Evolutionary conservation across 2,113 vertebrate genomes (phyloP), one percentile per base, ranked within the genome.

Genomic region (Myotis brandtii): DNA sequence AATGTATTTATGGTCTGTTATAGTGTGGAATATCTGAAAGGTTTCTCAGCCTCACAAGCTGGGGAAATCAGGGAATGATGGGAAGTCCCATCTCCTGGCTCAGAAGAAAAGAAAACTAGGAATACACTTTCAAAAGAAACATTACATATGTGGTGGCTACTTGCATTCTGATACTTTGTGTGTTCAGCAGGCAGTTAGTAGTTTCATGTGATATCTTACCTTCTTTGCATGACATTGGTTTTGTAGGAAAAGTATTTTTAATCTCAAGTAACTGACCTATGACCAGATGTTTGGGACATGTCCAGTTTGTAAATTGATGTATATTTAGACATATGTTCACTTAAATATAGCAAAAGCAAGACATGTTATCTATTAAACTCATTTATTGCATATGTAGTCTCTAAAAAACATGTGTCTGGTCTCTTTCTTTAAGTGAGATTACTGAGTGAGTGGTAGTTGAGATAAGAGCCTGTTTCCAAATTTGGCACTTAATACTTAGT

Each of bases 171-270:
- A n/a, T 4, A 54, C 37, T 85, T 77, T 34, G 8, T 59, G 12
- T 21, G 14, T 32, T 93, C 34, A 64, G 48, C 7, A 50, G 40
- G 20, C 30, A 48, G 50, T 81, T 66, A 34, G 52, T 50, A 37
- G 21, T 9, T 80, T 27, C 16, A 50, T 30, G 3, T 30, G 20
- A 50, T 70, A 10, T n/a, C 67, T 54, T 83, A 56, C 32, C 46
- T 75, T 69, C 52, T 80, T 30, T 32, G 8, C 59, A 69, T 43
- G 62, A n/a, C 16, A 37, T 75, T 92, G 13, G 14, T 93, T 66
- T 75, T 94, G 48, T 16, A 50, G 67, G 52, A 91, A 91, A 89
- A 48, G 54, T 43, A 23, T 94, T 97, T 83, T 95, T 40, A 14
- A 64, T 76, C 50, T 93, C 32, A 87, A 48, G 67, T 20, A 91